Base-by-base conservation (phyloP, 1,140 invertebrate species). In the Drosophila trapezifrons region DNA sequence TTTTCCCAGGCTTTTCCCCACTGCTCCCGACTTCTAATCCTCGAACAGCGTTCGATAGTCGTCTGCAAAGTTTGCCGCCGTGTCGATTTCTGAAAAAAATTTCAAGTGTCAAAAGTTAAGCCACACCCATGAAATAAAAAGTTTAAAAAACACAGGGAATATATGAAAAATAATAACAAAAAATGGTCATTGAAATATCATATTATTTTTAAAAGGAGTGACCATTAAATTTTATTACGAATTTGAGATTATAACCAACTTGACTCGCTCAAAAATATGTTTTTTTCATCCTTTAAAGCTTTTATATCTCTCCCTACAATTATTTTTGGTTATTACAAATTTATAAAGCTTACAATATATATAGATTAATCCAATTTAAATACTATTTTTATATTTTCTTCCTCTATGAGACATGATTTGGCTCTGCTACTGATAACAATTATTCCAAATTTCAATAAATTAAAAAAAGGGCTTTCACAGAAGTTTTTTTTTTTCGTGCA, bases 41-140 rank as follows among this genome's bases (percentile, higher is more conserved):
- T 22, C 51, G 35, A 27, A 32, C 47, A 20, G 40, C 43, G 60
- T 85, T 84, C 80, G 42, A 85, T 86, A 62, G 60, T 76, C 76
- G 82, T 87, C 82, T 86, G 83, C 45, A 82, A 86, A 86, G 49
- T 86, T 86, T 82, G 17, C 58, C 63, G 79, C 74, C 75, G 54
- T 56, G 27, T 38, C 45, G 51, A 73, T 52, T 20, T 58, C 35
- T 35, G 17, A 49, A 63, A 58, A 58, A 71, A 78, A 72, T 56
- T 66, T 87, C 25, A 43, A 87, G 78, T 60, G 79, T 60, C 66
- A 47, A 64, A 38, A 62, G 65, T 67, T 52, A 42, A n/a, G 32
- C 42, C 47, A 70, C 55, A 20, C 55, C 57, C 46, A 18, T 17
- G 10, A 15, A 29, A 35, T n/a, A 45, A 47, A 22, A 20, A 10